Conservation (phyloP, 2,113 vertebrate genomes). For the Numenius arquata region DNA sequence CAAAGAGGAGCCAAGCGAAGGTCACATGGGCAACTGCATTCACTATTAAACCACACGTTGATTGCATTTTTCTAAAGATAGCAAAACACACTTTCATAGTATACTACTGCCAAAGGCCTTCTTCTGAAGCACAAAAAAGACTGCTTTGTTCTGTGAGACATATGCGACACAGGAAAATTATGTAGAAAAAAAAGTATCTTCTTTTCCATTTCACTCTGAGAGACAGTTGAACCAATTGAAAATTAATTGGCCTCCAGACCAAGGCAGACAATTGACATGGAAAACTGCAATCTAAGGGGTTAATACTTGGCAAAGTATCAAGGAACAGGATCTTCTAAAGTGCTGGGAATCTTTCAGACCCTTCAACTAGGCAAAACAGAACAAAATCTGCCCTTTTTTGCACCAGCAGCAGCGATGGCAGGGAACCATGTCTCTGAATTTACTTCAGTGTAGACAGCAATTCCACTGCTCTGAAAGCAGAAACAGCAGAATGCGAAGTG, state of each 20-base stretch:
- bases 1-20: constrained; percentile 23
- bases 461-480: neutral
- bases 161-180: neutral
- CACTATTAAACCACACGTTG: constrained; percentile 39
- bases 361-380: neutral
- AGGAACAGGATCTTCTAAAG: neutral
- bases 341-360: neutral
- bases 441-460: neutral
- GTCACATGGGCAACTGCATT: constrained; percentile 8
- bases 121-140: neutral
- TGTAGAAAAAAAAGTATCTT: neutral
- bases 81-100: neutral
- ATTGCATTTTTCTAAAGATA: constrained; percentile 39
- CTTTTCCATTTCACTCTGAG: neutral
- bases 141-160: neutral
- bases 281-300: neutral
- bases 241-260: neutral
- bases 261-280: neutral
- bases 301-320: neutral
- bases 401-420: neutral
- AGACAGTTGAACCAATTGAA: neutral
- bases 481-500: neutral
- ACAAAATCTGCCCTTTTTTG: neutral
- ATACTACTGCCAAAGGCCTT: neutral
- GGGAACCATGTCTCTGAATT: neutral